Base-by-base conservation (phyloP, 2,797 vertebrate genomes). In the Protonibea diacanthus region DNA sequence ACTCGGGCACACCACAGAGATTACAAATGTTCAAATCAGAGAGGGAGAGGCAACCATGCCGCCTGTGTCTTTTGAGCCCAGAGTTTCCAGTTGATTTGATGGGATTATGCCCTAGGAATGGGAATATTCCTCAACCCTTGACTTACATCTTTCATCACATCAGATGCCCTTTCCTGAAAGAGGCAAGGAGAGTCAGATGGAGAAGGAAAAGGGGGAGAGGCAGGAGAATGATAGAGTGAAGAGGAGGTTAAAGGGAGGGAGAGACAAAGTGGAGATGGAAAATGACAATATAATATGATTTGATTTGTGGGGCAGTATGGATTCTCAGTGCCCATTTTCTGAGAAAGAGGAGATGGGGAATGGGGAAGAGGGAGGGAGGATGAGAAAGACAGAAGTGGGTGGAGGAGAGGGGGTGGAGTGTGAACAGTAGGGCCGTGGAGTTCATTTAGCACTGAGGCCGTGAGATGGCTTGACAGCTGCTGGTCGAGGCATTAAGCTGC, bases 251-350 rank as follows among this genome's bases (percentile, higher is more conserved):
- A 75, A 71, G 65, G 58, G 85, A 86, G 78, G 83, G 86, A 80
- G 86, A 74, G 86, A 88, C 80, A 80, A 82, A 84, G 80, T 84
- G 61, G 85, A 87, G 89, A 90, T 89, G 87, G 91, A 92, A 94
- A 93, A 92, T 90, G 91, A 93, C 88, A 93, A 91, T 92, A 84
- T 90, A 92, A 93, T 93, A 86, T 90, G 89, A 93, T 93, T 92
- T 91, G 91, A 92, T 92, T 91, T 91, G 91, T 84, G 83, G 86
- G 81, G 74, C 68, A 74, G 81, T 90, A 90, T 90, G 86, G 90
- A 88, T 84, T 88, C 90, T 91, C 84, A 74, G 76, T 72, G 69
- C 72, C 86, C 78, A 85, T 89, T 90, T 90, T 84, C 73, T 45
- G 65, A 59, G 73, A 80, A 73, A 76, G 76, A 78, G 72, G 79